phyloP scores from a whole-genome alignment of 37 sponge, comb jelly and placozoan species.

The Cladorhizidae sp. region DNA sequence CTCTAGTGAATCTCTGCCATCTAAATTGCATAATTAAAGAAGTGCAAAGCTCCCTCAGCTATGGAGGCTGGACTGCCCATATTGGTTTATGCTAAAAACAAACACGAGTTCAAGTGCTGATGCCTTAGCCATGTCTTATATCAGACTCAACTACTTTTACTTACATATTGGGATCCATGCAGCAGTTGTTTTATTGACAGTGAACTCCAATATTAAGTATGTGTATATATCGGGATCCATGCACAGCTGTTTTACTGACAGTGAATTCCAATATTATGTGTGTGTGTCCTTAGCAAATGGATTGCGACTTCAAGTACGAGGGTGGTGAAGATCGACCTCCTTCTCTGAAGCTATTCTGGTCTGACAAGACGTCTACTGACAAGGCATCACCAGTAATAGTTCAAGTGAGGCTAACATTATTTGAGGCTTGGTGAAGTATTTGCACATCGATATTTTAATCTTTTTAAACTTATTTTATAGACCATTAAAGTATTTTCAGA shows the following conservation, averaged over 20 bases:
- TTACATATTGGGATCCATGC: too few relatives aligned
- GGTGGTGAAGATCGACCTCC: not conserved
- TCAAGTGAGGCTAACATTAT: not conserved
- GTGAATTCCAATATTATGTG: not conserved
- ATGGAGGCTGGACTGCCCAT: too few relatives aligned
- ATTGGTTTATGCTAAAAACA: too few relatives aligned
- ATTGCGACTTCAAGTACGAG: not conserved
- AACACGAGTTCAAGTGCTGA: too few relatives aligned
- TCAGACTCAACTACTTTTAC: too few relatives aligned
- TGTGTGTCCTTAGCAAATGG: not conserved
- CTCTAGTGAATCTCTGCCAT: too few relatives aligned
- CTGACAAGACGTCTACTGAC: not conserved
- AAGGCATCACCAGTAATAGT: not conserved
- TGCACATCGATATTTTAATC: not conserved
- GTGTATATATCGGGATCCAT: too few relatives aligned
- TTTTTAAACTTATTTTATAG: slow-evolving; percentile 1
- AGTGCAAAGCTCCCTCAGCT: too few relatives aligned
- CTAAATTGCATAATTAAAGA: too few relatives aligned
- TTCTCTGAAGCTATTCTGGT: not conserved
- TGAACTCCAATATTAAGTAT: not conserved
- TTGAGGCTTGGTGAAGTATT: not conserved
- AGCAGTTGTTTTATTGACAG: not conserved
- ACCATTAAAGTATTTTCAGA: slow-evolving; percentile 22
- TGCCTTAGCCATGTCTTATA: too few relatives aligned
- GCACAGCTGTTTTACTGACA: not conserved